A percentile compares a stretch with the other conserved stretches of the same genome.
These are phyloP conservation scores for Parazoanthus atlanticus DNA, from an alignment of 92 coral and sea anemone species.

Conservation along the genomic window DNA sequence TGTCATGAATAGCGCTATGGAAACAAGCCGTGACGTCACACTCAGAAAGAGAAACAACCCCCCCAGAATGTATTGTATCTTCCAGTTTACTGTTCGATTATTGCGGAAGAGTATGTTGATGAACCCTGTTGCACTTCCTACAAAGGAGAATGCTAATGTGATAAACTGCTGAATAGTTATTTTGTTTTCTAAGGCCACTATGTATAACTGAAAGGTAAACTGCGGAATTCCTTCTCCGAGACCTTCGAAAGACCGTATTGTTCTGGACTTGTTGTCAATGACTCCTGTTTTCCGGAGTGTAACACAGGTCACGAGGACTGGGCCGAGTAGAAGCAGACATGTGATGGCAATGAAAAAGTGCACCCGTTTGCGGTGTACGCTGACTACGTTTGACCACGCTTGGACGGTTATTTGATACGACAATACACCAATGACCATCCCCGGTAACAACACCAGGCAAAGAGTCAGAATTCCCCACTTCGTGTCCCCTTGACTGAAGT, in stretches of 20 bases:
- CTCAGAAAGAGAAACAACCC: background rate
- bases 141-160: background rate
- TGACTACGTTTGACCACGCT: background rate
- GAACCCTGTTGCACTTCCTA: background rate
- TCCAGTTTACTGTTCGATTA: background rate
- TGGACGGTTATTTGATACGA: background rate
- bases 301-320: conserved; percentile 2
- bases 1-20: conserved; percentile 10
- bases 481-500: background rate
- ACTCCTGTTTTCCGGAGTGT: conserved; percentile 4
- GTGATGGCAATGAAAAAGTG: background rate
- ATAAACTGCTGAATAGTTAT: background rate
- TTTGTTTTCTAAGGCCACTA: background rate
- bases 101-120: background rate
- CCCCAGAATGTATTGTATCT: background rate
- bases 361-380: too few relatives aligned
- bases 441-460: background rate
- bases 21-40: conserved; percentile 5
- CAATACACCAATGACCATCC: background rate
- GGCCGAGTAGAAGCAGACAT: background rate
- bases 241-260: conserved; percentile 5
- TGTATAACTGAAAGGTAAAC: background rate
- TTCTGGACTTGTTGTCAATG: background rate
- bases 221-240: conserved; percentile 11
- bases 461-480: conserved; percentile 10